Evolutionary conservation across 2,888 invertebrate species (phyloP).

Genomic region (Diploptera punctata): DNA sequence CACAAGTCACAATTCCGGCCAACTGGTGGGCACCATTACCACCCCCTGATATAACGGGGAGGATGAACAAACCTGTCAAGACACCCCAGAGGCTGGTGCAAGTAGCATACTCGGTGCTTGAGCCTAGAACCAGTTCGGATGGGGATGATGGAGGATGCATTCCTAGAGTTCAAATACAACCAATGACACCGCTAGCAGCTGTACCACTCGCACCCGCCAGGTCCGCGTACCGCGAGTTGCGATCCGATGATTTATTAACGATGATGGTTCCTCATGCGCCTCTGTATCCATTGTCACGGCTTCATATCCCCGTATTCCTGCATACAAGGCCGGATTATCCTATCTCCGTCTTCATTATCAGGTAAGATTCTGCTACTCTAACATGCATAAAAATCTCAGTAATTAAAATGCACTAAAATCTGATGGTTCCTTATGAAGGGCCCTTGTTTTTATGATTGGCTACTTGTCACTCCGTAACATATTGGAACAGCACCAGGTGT

Average conservation of each 20-base stretch:
- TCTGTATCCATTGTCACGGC: slow-evolving; percentile 85
- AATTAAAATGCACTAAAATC: too few species aligned
- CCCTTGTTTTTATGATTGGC: too few species aligned
- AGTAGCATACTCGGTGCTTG: slow-evolving; percentile 87
- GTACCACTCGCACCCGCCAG: slow-evolving; percentile 80
- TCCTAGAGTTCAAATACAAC: slow-evolving; percentile 73
- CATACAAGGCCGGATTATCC: slow-evolving; percentile 68
- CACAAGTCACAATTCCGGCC: slow-evolving; percentile 85
- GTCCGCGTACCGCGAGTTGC: slow-evolving; percentile 83
- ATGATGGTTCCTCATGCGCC: slow-evolving; percentile 88
- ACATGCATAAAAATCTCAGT: too few species aligned
- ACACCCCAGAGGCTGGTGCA: slow-evolving; percentile 78
- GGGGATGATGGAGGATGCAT: slow-evolving; percentile 70
- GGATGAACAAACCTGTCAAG: slow-evolving; percentile 57
- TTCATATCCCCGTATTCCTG: slow-evolving; percentile 91
- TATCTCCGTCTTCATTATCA: slow-evolving; percentile 83
- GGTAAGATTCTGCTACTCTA: too few species aligned
- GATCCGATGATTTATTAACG: slow-evolving; percentile 82
- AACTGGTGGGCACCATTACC: slow-evolving; percentile 89
- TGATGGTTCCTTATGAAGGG: too few species aligned
- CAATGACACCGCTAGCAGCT: slow-evolving; percentile 60
- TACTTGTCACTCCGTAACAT: too few species aligned
- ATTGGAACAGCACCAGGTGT: too few species aligned
- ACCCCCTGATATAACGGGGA: slow-evolving; percentile 64
- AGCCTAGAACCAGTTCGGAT: slow-evolving; percentile 73